phyloP scores from a whole-genome alignment of 2,888 invertebrate species.

The Amphipoea lucens region DNA sequence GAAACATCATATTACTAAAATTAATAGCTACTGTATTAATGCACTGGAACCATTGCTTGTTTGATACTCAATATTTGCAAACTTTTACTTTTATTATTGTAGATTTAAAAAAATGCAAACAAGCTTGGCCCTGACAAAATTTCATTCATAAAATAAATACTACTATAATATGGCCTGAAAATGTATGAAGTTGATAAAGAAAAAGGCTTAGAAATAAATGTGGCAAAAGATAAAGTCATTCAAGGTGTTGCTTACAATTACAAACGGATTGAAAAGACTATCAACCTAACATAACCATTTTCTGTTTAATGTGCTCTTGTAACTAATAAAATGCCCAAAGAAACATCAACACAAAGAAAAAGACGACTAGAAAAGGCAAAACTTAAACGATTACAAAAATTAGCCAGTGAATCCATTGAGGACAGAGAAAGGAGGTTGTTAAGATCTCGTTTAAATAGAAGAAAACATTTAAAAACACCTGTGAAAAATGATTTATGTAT shows the following conservation, averaged over 20 bases:
- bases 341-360: slow-evolving; percentile 52
- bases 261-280: not conserved
- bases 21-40: not conserved
- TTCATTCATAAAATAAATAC: not conserved
- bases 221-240: not conserved
- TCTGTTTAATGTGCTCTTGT: not conserved
- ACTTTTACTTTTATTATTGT: slow-evolving; percentile 2
- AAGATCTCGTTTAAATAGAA: not conserved
- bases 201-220: not conserved
- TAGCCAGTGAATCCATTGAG: slow-evolving; percentile 40
- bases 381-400: slow-evolving; percentile 21
- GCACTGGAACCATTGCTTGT: not conserved
- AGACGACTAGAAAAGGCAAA: slow-evolving; percentile 34
- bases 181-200: slow-evolving; percentile 1
- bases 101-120: slow-evolving; percentile 17
- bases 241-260: not conserved
- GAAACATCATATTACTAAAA: not conserved
- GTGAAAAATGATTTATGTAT: not conserved
- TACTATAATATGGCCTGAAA: not conserved
- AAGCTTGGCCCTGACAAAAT: not conserved
- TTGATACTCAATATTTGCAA: not conserved
- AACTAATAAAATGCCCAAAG: slow-evolving; percentile 37
- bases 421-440: slow-evolving; percentile 27
- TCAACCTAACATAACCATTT: not conserved
- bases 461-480: not conserved